These are phyloP conservation scores for Microplitis manilae DNA, from an alignment of 2,888 invertebrate genomes.

Conservation along the genomic window DNA sequence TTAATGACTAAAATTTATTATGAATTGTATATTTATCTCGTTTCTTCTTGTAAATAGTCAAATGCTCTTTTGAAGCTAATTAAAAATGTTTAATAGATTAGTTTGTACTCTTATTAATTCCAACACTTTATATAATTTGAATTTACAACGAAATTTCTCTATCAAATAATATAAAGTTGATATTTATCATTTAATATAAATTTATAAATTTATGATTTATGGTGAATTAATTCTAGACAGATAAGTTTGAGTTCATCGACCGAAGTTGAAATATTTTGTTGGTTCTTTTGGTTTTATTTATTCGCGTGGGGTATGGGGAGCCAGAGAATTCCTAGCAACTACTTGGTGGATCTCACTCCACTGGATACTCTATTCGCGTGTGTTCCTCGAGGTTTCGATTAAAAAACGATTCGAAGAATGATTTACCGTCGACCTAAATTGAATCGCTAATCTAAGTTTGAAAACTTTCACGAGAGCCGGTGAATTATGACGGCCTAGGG, in stretches of 20 bases:
- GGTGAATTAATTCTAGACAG: not conserved
- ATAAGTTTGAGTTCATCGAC: not conserved
- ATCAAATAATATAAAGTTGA: not conserved
- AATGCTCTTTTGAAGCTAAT: not conserved
- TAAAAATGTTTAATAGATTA: not conserved
- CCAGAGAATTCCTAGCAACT: not conserved
- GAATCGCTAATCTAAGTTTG: conserved; percentile 66
- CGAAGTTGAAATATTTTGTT: not conserved
- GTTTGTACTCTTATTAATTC: not conserved
- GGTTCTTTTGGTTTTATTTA: not conserved
- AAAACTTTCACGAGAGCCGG: conserved; percentile 54
- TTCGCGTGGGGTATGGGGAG: not conserved
- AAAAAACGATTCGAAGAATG: conserved; percentile 61
- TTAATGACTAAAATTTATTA: not conserved
- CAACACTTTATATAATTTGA: not conserved
- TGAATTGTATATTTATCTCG: too few species aligned
- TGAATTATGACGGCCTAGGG: conserved; percentile 56
- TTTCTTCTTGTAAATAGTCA: not conserved
- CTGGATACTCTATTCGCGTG: not conserved
- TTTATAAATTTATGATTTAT: not conserved
- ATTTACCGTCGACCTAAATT: conserved; percentile 62
- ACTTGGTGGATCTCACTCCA: not conserved
- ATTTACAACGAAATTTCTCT: not conserved
- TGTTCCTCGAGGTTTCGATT: conserved; percentile 52
- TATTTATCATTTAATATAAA: not conserved